Base-by-base conservation (phyloP, 2,113 vertebrate species). In the Tupaia chinensis region DNA sequence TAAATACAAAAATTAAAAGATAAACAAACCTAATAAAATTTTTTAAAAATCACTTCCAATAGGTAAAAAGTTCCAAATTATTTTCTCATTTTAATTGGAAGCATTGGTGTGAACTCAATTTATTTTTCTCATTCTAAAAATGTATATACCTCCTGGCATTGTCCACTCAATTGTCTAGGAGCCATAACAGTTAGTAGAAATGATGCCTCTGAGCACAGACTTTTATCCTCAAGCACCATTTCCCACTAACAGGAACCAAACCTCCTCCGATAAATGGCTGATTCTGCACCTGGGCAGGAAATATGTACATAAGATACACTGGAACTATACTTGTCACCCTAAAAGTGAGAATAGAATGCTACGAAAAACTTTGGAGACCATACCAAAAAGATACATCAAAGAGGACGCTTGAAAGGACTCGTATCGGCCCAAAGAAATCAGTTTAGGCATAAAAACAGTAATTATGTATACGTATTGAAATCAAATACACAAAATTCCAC, bases 11-110 rank as follows among this genome's bases (percentile, higher is more conserved):
- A 58, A 73, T 93, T 61, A 86, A 86, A 22, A 93, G 22, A 60
- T 44, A 87, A 58, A 44, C 44, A 44, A 44, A 68, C 3, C 2
- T 32, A 7, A 82, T 56, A 58, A 82, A 81, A 91, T 32, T 69
- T 70, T 32, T 68, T 63, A 63, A 94, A 91, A 74, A 81, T 63
- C 22, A 70, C 60, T 65, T 68, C 54, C 84, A 2, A 2, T 61
- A 80, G 11, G n/a, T 61, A 87, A 77, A 77, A 87, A 14, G 3
- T 5, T 32, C 53, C 44, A 44, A 44, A 44, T 17, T 2, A 53
- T 22, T 82, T 94, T 66, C 61, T 74, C 12, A 20, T 66, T 80
- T 80, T 76, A 96, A 65, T 56, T 76, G n/a, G 27, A 87, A 82
- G 8, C 19, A 19, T 74, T 17, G 54, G 6, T 73, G n/a, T 66